Evolutionary conservation across 2,797 vertebrate species (phyloP), one percentile per base, ranked within the genome.

Genomic region (Sarcophilus harrisii): DNA sequence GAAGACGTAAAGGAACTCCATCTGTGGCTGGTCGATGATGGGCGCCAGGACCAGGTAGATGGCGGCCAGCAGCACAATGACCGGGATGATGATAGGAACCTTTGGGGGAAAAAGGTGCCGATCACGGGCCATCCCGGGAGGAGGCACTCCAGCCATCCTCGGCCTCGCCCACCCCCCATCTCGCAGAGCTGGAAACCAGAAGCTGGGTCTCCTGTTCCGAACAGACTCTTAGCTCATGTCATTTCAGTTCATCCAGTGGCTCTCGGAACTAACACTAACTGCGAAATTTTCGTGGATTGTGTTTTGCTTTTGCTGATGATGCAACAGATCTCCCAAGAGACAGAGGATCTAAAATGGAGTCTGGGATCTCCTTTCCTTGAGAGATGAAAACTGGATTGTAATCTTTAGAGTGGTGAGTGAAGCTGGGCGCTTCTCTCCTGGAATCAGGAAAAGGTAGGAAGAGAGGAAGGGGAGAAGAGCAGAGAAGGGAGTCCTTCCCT

Each of bases 21-120:
- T 98, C 98, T 99, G 98, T n/a, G 99, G 99, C 1, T 98, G 91
- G 93, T 99, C 99, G 8, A 99, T 97, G 96, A 99, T 98, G 29
- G 99, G 99, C 0, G 99, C 99, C 97, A 99, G 97, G 49, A 99
- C 99, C 38, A 99, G 99, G 98, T 99, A 99, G 57, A 99, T 91
- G 1, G 99, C 98, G 0, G 98, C 98, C 29, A 99, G 91, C 95
- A 99, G 94, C 96, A 99, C 98, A 5, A 99, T 66, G 91, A 99
- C 95, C 13, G 99, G 99, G 58, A 99, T 97, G 90, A 99, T 0
- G 54, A 99, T 99, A 18, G 99, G 99, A 57, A 99, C 99, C 99
- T 99, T 98, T 90, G 32, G 18, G 2, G 59, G 92, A 10, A 81
- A 18, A 81, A 2, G n/a, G 38, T 66, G 38, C n/a, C 8, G 2